A percentile compares a stretch with the other conserved stretches of the same genome.
These are phyloP conservation scores for Enteromius afrohamiltoni DNA, from an alignment of 2,797 vertebrate species.

Conservation along the genomic window DNA sequence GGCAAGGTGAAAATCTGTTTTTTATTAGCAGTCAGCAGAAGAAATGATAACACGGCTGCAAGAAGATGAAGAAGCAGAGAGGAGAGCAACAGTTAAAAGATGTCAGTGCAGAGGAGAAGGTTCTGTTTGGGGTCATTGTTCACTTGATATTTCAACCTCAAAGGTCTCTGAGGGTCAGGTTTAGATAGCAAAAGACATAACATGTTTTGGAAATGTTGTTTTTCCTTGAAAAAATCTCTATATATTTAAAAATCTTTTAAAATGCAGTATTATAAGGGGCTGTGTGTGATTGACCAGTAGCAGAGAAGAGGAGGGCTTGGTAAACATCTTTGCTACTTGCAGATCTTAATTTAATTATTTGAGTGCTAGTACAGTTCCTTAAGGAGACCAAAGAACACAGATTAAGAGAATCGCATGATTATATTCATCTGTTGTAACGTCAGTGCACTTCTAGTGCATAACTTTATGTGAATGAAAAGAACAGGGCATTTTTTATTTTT, in stretches of 20 bases:
- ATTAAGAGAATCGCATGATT: not conserved
- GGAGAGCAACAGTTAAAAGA: conserved; percentile 30
- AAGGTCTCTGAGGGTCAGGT: not conserved
- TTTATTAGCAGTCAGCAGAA: conserved; percentile 50
- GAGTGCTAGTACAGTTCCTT: not conserved
- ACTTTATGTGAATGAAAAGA: conserved; percentile 25
- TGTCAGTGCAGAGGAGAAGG: conserved; percentile 20
- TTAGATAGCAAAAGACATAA: not conserved
- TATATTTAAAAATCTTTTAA: not conserved
- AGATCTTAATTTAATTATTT: not conserved
- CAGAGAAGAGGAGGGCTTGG: not conserved
- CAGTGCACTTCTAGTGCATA: conserved; percentile 4
- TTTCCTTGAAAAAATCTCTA: not conserved
- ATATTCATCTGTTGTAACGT: not conserved
- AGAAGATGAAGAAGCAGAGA: conserved; percentile 28
- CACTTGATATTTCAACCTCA: conserved; percentile 10
- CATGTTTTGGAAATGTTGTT: not conserved
- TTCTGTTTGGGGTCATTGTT: conserved; percentile 10
- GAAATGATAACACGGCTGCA: conserved; percentile 41
- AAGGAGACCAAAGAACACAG: not conserved
- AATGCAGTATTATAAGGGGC: not conserved
- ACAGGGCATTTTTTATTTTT: conserved; percentile 35
- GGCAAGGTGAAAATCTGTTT: conserved; percentile 58
- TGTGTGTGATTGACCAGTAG: not conserved
- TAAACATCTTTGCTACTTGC: not conserved